Percentiles rank a stretch among this genome's conserved stretches.
These are phyloP conservation scores for Drosophila micromelanica DNA, from an alignment of 1,140 invertebrate species.

Conservation along the genomic window DNA sequence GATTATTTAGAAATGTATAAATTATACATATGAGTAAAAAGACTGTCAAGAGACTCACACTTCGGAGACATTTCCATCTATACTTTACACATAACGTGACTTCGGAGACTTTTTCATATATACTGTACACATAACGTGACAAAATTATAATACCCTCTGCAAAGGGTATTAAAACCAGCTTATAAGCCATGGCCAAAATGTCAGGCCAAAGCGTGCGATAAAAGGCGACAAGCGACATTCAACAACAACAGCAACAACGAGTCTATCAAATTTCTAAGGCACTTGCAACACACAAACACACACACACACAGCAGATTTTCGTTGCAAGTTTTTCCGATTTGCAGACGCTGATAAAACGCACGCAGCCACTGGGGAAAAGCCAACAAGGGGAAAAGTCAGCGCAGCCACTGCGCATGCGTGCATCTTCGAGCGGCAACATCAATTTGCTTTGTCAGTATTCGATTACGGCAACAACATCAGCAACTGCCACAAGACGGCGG, in stretches of 20 bases:
- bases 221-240: slow-evolving; percentile 36
- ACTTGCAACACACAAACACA: slow-evolving; percentile 49
- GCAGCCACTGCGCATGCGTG: slow-evolving; percentile 43
- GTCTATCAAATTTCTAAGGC: slow-evolving; percentile 78
- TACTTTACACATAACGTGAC: too few relatives aligned
- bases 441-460: slow-evolving; percentile 54
- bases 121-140: too few relatives aligned
- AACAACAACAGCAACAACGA: slow-evolving; percentile 41
- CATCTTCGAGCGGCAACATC: slow-evolving; percentile 23
- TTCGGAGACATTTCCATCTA: too few relatives aligned
- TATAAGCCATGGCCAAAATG: slow-evolving; percentile 45
- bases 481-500: slow-evolving; percentile 17
- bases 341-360: slow-evolving; percentile 57
- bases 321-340: slow-evolving; percentile 44
- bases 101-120: too few relatives aligned
- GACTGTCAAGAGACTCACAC: too few relatives aligned
- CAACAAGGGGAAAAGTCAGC: slow-evolving; percentile 21
- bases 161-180: slow-evolving; percentile 15
- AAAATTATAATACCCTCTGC: too few relatives aligned
- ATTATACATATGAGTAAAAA: too few relatives aligned
- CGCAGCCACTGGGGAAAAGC: slow-evolving; percentile 35
- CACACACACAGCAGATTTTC: slow-evolving; percentile 10
- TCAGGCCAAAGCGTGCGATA: slow-evolving; percentile 37
- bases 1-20: too few relatives aligned
- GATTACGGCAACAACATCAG: slow-evolving; percentile 52